Percentiles rank a stretch among this genome's conserved stretches.
Conservation (phyloP, 2,888 invertebrate genomes). For the Nesidiocoris tenuis region DNA sequence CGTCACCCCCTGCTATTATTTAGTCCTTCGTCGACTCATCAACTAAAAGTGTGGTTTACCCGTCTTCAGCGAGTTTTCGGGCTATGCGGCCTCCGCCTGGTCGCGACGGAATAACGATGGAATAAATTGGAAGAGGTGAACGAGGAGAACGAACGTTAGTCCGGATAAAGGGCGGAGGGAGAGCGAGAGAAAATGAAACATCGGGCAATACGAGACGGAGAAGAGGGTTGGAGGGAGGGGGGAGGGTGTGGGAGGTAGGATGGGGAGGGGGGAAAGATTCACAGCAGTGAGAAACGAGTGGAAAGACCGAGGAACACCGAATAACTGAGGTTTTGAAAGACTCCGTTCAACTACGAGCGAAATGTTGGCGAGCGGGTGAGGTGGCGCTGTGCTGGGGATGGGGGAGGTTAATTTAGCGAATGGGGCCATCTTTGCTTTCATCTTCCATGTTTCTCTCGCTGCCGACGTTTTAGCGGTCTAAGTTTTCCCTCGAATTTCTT, state of each 20-base stretch:
- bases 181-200: background rate
- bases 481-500: background rate
- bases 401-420: background rate
- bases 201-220: background rate
- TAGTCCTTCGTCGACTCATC: conserved; percentile 35
- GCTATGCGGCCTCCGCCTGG: background rate
- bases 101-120: background rate
- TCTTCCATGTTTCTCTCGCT: background rate
- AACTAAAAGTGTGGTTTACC: conserved; percentile 34
- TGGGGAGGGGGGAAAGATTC: background rate
- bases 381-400: no score
- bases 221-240: no score
- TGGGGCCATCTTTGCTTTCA: background rate
- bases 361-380: background rate
- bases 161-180: background rate
- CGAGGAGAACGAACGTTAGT: background rate
- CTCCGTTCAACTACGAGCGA: background rate
- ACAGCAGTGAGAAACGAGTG: background rate
- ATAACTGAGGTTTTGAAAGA: background rate
- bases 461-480: background rate
- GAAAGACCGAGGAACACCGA: no score
- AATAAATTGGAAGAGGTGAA: background rate
- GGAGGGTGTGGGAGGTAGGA: no score
- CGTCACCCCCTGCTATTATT: conserved; percentile 17
- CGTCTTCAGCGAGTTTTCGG: conserved; percentile 23